Evolutionary conservation across 2,113 vertebrate species (phyloP).

Genomic region (Pagrus major): DNA sequence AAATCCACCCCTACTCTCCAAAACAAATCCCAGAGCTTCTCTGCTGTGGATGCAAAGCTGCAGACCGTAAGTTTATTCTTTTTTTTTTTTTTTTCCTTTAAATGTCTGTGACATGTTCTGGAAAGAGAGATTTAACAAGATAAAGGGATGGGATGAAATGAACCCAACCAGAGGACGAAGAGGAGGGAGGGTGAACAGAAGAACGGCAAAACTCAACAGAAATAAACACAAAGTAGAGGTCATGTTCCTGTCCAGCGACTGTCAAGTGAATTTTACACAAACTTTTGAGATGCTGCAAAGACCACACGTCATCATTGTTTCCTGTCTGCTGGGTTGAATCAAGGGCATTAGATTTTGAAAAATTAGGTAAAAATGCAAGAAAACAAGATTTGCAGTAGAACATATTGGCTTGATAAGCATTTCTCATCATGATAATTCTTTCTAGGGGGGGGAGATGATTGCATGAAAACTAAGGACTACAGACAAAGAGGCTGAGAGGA

Average conservation of each 20-base stretch:
- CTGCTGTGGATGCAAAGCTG: slow-evolving; percentile 44
- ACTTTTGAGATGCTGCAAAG: slow-evolving; percentile 2
- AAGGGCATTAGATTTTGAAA: not conserved
- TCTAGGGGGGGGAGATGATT: not conserved
- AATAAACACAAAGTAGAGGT: not conserved
- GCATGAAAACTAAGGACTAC: not conserved
- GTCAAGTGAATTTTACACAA: slow-evolving; percentile 10
- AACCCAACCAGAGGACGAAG: slow-evolving; percentile 2
- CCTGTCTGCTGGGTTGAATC: not conserved
- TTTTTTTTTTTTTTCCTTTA: not conserved
- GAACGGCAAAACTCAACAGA: not conserved
- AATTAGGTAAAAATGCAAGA: not conserved
- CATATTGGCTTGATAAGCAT: not conserved
- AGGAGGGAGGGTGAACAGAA: not conserved
- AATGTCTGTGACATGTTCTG: slow-evolving; percentile 19
- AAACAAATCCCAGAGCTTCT: slow-evolving; percentile 54
- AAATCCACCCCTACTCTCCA: slow-evolving; percentile 46
- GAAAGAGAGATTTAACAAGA: slow-evolving; percentile 23
- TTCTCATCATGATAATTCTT: not conserved
- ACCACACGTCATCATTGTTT: not conserved
- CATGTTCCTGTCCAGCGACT: not conserved
- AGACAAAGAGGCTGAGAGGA: not conserved
- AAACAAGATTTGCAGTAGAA: not conserved
- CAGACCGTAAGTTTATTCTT: not conserved
- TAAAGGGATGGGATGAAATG: slow-evolving; percentile 8